Base-by-base conservation (phyloP, 2,113 vertebrate species). In the Pterocles orientalis region DNA sequence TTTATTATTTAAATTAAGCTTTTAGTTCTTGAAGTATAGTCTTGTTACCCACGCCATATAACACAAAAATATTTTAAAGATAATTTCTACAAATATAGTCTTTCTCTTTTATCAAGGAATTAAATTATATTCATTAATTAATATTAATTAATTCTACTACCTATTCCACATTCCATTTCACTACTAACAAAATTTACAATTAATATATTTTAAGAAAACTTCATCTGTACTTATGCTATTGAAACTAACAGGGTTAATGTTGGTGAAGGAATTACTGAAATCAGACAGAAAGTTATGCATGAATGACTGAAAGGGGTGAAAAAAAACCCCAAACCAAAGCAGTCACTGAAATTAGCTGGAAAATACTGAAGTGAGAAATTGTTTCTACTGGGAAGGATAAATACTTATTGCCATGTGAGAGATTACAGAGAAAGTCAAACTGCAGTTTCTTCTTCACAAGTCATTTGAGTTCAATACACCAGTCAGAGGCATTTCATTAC, bases 371-470 rank as follows among this genome's bases (percentile, higher is more conserved):
- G 64, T 83, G 78, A 85, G 9, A 82, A 93, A 51, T 77, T 77
- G 18, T 93, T 94, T 92, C 88, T 90, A 60, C 43, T 4, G 18
- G 69, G 72, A 93, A 86, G 16, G 34, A 48, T 58, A 88, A 88
- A 86, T 88, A 43, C 17, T 33, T 69, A 48, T 9, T 41, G 31
- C 18, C 26, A 17, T 29, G 18, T 45, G 72, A 78, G 34, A 81
- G 21, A 82, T 68, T 78, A 66, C 21, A 62, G 36, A 48, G 56
- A 65, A 95, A 92, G 61, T 79, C 82, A 77, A 90, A 72, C 31
- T 77, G 64, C 71, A 62, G n/a, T 70, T 94, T 86, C 45, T 86
- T 88, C 70, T 88, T 93, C 80, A 68, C 61, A 93, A 81, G 69
- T 65, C 68, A 69, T 86, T 64, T 90, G 45, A 78, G 79, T 93